Base-by-base conservation (phyloP, 2,888 invertebrate genomes). In the Gortyna flavago region DNA sequence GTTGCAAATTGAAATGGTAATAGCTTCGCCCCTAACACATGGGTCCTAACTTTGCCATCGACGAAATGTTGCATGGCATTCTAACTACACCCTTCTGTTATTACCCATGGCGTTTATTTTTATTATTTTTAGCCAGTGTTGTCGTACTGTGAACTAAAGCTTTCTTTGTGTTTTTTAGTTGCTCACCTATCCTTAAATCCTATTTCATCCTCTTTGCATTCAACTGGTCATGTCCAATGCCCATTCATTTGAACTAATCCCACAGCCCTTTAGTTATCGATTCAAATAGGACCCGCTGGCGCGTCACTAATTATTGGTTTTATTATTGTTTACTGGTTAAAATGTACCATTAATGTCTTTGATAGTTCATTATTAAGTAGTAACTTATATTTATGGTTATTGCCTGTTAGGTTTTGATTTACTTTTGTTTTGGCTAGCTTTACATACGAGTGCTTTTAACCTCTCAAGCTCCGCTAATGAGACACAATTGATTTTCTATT, bases 191-290 rank as follows among this genome's bases (percentile, higher is more conserved):
- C 72, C 84, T 79, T 83, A 83, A 57, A 84, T 64, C 80, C 62
- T 18, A 71, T 82, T 69, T 82, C 66, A 85, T 78, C 81, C 67
- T 61, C 68, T 81, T 81, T 79, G 48, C 83, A 62, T 79, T 69
- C 62, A 77, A 77, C 65, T 80, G 78, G 72, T 67, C 81, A 83
- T 79, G 85, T 66, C 74, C 73, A 79, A 75, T 83, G 83, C 76
- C 64, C 77, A 76, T 66, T 85, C 84, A 80, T 81, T 84, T 67
- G 84, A 11, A 77, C 65, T 84, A 89, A 88, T 81, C 74, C 79
- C 65, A 51, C 66, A 68, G 29, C 80, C 71, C 81, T 84, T 67
- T 78, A 41, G 21, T 64, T 73, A 74, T 81, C 70, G 77, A 85
- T 87, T 82, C 48, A 41, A 68, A 76, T 44, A 38, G 69, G 64